Evolutionary conservation across 2,797 vertebrate species (phyloP).

Genomic region (Pangasius sanitwongsei): DNA sequence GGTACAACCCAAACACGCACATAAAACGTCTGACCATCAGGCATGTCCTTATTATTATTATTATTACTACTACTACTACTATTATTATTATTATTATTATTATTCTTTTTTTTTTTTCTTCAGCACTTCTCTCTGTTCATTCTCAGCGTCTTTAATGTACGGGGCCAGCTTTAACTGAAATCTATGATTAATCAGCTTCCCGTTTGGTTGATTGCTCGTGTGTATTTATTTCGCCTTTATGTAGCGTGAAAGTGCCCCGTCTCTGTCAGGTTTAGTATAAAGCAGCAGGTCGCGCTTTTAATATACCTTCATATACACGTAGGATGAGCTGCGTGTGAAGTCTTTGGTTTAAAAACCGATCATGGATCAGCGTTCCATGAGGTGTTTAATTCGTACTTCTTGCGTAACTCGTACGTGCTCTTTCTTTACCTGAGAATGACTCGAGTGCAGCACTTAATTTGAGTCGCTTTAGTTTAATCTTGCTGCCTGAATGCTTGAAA

Average conservation of each 20-base stretch:
- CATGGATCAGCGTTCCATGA: not conserved
- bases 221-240: not conserved
- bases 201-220: not conserved
- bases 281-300: not conserved
- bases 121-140: conserved; percentile 31
- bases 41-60: not conserved
- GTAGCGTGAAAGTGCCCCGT: not conserved
- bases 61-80: too few species aligned
- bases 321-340: not conserved
- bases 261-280: not conserved
- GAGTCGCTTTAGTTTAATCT: not conserved
- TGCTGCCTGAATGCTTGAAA: not conserved
- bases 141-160: not conserved
- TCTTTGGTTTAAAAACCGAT: not conserved
- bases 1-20: conserved; percentile 26
- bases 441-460: not conserved
- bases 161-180: not conserved
- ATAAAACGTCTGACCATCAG: not conserved
- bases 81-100: conserved; percentile 24
- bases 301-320: too few species aligned
- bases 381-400: not conserved
- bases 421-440: not conserved
- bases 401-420: not conserved
- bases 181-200: not conserved
- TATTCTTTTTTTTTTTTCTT: conserved; percentile 30